Percentiles rank a stretch among this genome's conserved stretches.
These are phyloP conservation scores for Coelopa frigida DNA, from an alignment of 1,140 invertebrate species.

Conservation along the genomic window DNA sequence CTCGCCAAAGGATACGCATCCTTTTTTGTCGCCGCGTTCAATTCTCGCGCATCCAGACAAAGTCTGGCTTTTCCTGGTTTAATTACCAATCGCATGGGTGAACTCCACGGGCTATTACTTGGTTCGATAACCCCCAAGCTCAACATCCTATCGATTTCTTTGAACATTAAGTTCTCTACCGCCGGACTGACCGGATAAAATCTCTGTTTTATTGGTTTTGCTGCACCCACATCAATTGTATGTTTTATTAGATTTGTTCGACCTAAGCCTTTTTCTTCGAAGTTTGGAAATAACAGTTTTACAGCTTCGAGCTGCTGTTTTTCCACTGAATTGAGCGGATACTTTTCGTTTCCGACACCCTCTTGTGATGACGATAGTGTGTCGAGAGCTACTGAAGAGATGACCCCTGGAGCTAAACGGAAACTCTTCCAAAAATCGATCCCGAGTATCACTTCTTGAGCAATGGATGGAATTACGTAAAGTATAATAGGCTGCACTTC, in stretches of 20 bases:
- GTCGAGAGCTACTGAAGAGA: background rate
- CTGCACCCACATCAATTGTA: background rate
- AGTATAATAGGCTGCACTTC: background rate
- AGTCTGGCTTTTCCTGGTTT: background rate
- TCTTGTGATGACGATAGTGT: background rate
- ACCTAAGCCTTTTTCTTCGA: conserved; percentile 1
- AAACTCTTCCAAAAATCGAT: conserved; percentile 8
- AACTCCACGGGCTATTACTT: conserved; percentile 1
- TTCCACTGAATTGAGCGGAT: background rate
- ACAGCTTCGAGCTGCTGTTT: background rate
- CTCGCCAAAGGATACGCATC: conserved; percentile 19
- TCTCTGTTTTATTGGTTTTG: background rate
- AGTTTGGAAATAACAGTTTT: background rate
- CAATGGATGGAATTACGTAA: conserved; percentile 1
- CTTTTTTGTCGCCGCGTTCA: background rate
- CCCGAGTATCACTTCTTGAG: background rate
- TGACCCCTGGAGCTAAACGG: background rate
- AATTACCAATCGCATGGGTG: background rate
- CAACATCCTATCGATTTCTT: conserved; percentile 4
- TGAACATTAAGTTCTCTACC: conserved; percentile 10
- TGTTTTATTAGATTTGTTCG: background rate
- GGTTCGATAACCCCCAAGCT: conserved; percentile 3
- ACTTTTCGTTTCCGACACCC: background rate
- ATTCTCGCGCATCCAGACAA: background rate
- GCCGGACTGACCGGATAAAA: conserved; percentile 7